A percentile compares a stretch with the other conserved stretches of the same genome.
phyloP scores from a whole-genome alignment of 2,888 invertebrate genomes.

The Cistogaster globosa region DNA sequence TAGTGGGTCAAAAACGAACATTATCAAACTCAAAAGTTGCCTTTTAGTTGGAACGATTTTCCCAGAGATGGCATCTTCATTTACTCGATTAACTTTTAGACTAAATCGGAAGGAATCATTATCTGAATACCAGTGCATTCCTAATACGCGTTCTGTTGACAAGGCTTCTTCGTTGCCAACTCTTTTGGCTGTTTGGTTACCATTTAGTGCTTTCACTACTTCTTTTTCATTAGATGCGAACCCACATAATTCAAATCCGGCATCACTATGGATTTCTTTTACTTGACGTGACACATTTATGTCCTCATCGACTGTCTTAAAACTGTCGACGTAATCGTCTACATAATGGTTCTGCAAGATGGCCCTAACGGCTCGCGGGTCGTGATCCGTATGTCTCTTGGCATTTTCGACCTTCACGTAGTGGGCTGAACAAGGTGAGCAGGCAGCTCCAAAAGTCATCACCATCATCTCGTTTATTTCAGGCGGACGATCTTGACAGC shows the following conservation, averaged over 20 bases:
- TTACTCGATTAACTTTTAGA: background rate
- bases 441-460: background rate
- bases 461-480: background rate
- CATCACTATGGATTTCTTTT: background rate
- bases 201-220: background rate
- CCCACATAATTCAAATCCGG: slow-evolving; percentile 3
- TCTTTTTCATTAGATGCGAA: background rate
- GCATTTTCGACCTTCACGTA: background rate
- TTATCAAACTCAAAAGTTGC: slow-evolving; percentile 33
- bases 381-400: background rate
- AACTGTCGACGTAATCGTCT: slow-evolving; percentile 41
- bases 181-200: background rate
- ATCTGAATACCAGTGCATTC: slow-evolving; percentile 44
- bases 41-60: slow-evolving; percentile 41
- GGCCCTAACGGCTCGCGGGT: slow-evolving; percentile 1
- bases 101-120: slow-evolving; percentile 22
- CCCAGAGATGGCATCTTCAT: background rate
- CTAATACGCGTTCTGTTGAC: slow-evolving; percentile 26
- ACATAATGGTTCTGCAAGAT: slow-evolving; percentile 36
- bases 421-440: background rate
- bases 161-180: background rate
- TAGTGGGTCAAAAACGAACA: slow-evolving; percentile 48
- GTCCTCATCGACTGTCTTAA: background rate
- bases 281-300: background rate
- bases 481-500: background rate